Evolutionary conservation across 1,140 invertebrate genomes (phyloP).

Genomic region (Nasonia vitripennis): DNA sequence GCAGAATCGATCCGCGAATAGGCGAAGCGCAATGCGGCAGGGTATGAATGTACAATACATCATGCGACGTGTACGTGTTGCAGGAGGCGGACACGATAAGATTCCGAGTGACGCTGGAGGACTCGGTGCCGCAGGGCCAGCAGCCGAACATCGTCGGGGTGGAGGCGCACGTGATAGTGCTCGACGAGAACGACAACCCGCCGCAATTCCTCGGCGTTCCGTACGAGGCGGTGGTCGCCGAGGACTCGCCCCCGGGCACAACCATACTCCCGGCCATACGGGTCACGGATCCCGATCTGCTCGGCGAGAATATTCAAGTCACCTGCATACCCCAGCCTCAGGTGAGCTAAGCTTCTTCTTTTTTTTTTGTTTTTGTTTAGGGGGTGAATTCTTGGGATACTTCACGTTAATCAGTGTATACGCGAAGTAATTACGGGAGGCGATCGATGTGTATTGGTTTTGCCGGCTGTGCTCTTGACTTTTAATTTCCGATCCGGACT

Average conservation of each 20-base stretch:
- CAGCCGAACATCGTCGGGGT: conserved; percentile 86
- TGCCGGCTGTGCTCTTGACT: background rate
- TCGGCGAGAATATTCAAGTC: conserved; percentile 87
- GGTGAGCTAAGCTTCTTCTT: conserved; percentile 62
- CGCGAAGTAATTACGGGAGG: too few species aligned
- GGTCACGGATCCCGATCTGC: conserved; percentile 86
- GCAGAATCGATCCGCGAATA: too few species aligned
- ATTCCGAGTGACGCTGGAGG: conserved; percentile 86
- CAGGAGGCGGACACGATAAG: conserved; percentile 84
- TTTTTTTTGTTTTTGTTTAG: background rate
- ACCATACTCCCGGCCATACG: conserved; percentile 84
- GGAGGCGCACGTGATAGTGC: conserved; percentile 87
- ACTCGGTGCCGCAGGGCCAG: conserved; percentile 81
- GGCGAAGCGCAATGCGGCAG: too few species aligned
- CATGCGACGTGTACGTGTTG: background rate
- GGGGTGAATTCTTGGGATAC: too few species aligned
- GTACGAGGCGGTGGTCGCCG: conserved; percentile 86
- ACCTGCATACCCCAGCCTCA: conserved; percentile 79
- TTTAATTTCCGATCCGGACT: background rate
- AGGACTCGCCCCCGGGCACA: conserved; percentile 84
- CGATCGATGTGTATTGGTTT: too few species aligned
- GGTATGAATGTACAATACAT: background rate
- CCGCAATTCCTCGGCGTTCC: conserved; percentile 86
- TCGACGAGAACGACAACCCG: conserved; percentile 93
- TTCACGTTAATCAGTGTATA: too few species aligned